Base-by-base conservation (phyloP, 2,888 invertebrate species). In the Gymnosoma rotundatum region DNA sequence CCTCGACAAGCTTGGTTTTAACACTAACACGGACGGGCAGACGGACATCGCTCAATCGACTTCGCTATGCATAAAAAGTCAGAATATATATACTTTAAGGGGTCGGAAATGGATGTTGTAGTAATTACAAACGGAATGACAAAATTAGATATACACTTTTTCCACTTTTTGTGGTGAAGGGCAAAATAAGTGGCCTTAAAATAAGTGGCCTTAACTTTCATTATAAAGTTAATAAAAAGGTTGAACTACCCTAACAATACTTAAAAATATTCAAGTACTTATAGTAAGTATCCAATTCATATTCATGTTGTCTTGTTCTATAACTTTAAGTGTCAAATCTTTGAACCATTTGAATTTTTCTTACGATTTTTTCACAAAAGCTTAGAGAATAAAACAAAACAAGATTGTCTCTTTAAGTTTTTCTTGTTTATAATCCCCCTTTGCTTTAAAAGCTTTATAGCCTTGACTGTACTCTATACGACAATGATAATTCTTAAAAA, bases 261-360 rank as follows among this genome's bases (percentile, higher is more conserved):
- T 32, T 18, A 45, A 48, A 60, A 20, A 69, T 67, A 67, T 78
- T 56, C 70, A 70, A 64, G 70, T 76, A 45, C 64, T 54, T 21
- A 9, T 3, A 60, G 25, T 50, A 60, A 60, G 48, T 50, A 81
- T 72, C 50, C 58, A 66, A 72, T 60, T 73, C 75, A 76, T 70
- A 75, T 78, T 67, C 83, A 72, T 50, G 78, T 78, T 84, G 83
- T 84, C 83, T 80, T 74, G 60, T 78, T 74, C 74, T 74, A 81
- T 84, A 84, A 84, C 84, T 84, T 78, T 50, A 81, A 81, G 78
- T 81, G 84, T 81, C 81, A 84, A 84, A 81, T 81, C 74, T 72
- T 21, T 78, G 81, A 84, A 81, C 84, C 81, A 84, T 84, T 84
- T 81, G 74, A 70, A 78, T 84, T 81, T 81, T 81, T 78, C 78